Evolutionary conservation across 2,797 vertebrate genomes (phyloP).

Genomic region (Sparus aurata): DNA sequence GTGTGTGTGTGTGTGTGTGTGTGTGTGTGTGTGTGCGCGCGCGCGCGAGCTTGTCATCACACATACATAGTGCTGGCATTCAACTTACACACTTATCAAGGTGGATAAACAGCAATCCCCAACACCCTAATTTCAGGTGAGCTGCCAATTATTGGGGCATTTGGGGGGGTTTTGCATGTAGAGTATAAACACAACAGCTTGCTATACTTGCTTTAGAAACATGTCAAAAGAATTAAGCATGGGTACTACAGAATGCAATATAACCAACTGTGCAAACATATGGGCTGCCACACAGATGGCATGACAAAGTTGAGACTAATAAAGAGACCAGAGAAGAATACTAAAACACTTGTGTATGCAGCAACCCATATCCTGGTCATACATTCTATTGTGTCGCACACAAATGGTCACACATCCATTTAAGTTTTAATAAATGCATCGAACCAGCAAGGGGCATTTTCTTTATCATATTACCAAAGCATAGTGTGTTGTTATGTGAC

Average conservation of each 20-base stretch:
- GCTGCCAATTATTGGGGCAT: slow-evolving; percentile 52
- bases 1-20: too few species aligned
- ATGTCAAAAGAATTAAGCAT: slow-evolving; percentile 7
- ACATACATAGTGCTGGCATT: slow-evolving; percentile 6
- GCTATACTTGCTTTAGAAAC: slow-evolving; percentile 30
- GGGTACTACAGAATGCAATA: neutral
- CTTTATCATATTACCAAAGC: neutral
- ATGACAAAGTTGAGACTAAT: neutral
- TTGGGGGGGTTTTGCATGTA: too few species aligned
- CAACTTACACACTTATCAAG: slow-evolving; percentile 14
- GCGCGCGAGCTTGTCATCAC: neutral
- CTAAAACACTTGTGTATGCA: neutral
- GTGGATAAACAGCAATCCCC: neutral
- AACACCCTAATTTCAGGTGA: slow-evolving; percentile 47
- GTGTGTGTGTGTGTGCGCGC: too few species aligned
- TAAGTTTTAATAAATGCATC: neutral
- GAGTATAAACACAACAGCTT: slow-evolving; percentile 11
- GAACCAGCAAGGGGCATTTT: neutral
- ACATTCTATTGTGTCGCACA: neutral
- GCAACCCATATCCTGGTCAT: neutral
- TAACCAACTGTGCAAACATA: slow-evolving; percentile 3
- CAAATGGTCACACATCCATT: neutral
- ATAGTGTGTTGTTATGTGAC: neutral
- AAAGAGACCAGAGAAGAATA: neutral
- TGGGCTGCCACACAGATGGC: neutral